Evolutionary conservation across 2,113 vertebrate genomes (phyloP), one percentile per base, ranked within the genome.

Genomic region (zebrafish (Danio rerio)): DNA sequence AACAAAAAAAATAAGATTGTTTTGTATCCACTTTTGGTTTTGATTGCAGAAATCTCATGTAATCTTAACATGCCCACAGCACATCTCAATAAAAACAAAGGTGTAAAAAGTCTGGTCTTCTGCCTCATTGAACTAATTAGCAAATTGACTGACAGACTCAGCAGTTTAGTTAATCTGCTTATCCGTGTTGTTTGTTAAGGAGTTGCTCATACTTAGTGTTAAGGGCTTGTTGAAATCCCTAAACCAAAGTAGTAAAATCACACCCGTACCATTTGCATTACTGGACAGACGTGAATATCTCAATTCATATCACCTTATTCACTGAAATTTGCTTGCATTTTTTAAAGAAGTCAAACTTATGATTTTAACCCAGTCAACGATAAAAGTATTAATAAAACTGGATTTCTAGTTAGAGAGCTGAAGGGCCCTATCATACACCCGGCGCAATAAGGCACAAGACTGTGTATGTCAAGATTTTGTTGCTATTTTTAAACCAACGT

Each of bases 101-200:
- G 70, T 73, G 20, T n/a, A 40, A 56, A 73, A 9, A 18, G 42
- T 66, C 63, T 2, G 42, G 16, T 42, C 52, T 40, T 43, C 65
- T 49, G 66, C 6, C 47, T 73, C 5, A 56, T 56, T 42, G 21
- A 73, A 10, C 21, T 56, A 40, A 43, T 73, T 42, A n/a, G 50
- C 31, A 16, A 55, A 73, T 73, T 55, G 20, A 15, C 12, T 53
- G 47, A 15, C 49, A 31, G 12, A 31, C 69, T 18, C 65, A 69
- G 43, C 43, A 68, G 65, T 9, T 9, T 45, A 18, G 43, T 45
- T 69, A 69, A 69, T 69, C 65, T 68, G n/a, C 65, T 68, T 47
- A 69, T 47, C 16, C 10, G 9, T 47, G 16, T 4, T 69, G 16
- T n/a, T 10, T 18, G 16, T n/a, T 69, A 18, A 45, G 18, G 65